A percentile compares a stretch with the other conserved stretches of the same genome.
These are phyloP conservation scores for Unio delphinus DNA, from an alignment of 2,888 invertebrate species.

Conservation along the genomic window DNA sequence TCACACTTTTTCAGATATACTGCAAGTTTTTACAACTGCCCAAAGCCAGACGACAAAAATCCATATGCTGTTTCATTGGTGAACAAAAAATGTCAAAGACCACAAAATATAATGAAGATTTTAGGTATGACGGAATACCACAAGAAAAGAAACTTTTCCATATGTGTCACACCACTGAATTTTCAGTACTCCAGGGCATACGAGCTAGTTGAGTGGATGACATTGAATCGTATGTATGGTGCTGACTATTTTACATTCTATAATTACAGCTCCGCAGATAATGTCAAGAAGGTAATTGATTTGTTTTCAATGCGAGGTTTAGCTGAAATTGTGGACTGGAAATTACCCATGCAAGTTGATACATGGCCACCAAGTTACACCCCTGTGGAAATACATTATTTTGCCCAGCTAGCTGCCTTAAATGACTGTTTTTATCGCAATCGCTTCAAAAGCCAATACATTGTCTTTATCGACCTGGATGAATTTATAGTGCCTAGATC, in stretches of 20 bases:
- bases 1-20: slow-evolving; percentile 1
- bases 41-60: background rate
- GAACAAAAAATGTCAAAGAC: too few species aligned
- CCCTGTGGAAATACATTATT: slow-evolving; percentile 60
- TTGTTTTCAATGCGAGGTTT: slow-evolving; percentile 48
- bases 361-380: slow-evolving; percentile 24
- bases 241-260: slow-evolving; percentile 65
- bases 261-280: slow-evolving; percentile 50
- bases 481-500: slow-evolving; percentile 65
- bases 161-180: slow-evolving; percentile 57
- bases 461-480: slow-evolving; percentile 67
- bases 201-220: slow-evolving; percentile 66
- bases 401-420: slow-evolving; percentile 64
- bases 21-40: slow-evolving; percentile 1
- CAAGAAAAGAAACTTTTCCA: slow-evolving; percentile 37
- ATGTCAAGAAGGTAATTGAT: slow-evolving; percentile 48
- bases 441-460: slow-evolving; percentile 43
- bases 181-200: slow-evolving; percentile 48
- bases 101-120: too few species aligned
- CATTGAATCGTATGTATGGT: slow-evolving; percentile 64
- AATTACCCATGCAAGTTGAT: slow-evolving; percentile 53
- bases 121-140: too few species aligned
- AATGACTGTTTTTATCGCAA: slow-evolving; percentile 68
- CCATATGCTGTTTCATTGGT: slow-evolving; percentile 1
- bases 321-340: slow-evolving; percentile 60